Base-by-base conservation (phyloP, 2,113 vertebrate genomes). In the Cardinalis cardinalis region DNA sequence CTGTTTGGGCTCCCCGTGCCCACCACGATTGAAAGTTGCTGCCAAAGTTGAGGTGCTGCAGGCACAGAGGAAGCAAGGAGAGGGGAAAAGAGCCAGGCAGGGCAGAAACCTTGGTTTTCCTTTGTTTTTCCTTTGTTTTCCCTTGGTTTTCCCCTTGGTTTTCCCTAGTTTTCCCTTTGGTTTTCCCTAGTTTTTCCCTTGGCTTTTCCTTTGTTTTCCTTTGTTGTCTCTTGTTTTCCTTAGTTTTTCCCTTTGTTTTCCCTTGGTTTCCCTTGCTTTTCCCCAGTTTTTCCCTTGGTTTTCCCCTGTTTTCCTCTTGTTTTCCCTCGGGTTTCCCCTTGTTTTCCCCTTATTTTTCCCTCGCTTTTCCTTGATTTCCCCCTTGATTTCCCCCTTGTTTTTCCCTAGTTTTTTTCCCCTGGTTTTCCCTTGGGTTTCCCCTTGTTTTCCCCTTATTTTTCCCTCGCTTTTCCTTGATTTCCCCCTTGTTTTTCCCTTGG, bases 1-100 rank as follows among this genome's bases (percentile, higher is more conserved):
- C 2, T 9, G 4, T 2, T 20, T 1, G 28, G 9, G 29, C 1
- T 34, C 48, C 55, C 34, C 3, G 6, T 10, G 73, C 72, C n/a
- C 79, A 66, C 70, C 64, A 51, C 0, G 1, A 1, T 1, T 13
- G 2, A 6, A 93, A 95, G 93, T 90, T 84, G 58, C 58, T 38
- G 2, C 5, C 44, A n/a, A 94, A 93, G 86, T 88, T 84, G 61
- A 32, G 56, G 15, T 6, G 44, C 66, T 26, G 87, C 78, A n/a
- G 41, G 11, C 32, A 18, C 58, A 18, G 17, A 28, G 17, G 13
- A 5, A 18, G 11, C 6, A 1, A 26, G 48, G 28, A 14, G 63
- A 51, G n/a, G 38, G 6, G 13, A 6, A 11, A 75, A n/a, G 17
- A 68, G 31, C 48, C 68, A 9, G 34, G 60, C 73, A 49, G 13